Evolutionary conservation across 2,888 invertebrate species (phyloP), one percentile per base, ranked within the genome.

Genomic region (Onchidella celtica): DNA sequence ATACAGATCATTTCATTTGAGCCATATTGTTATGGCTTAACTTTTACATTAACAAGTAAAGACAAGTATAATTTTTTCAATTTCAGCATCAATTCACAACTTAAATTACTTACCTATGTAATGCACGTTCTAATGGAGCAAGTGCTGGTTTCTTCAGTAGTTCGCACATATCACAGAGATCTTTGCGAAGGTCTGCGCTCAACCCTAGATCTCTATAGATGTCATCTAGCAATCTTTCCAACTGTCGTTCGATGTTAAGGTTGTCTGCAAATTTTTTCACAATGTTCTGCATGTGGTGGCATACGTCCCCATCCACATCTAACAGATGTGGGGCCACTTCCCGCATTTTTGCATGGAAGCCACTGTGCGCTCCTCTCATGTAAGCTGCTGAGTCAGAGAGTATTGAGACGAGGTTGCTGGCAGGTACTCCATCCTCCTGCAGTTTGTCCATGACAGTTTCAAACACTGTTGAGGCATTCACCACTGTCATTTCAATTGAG

Each of bases 401-500:
- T 4, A 36, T 36, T 3, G 61, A 61, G 6, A 75, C 24, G 2
- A 75, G 21, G 29, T 75, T 74, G 14, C 57, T 59, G 3, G 57
- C 29, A 59, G 74, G 74, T 9, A 74, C 57, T 4, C 24, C 3
- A 59, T 59, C 74, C 32, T 74, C 32, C 11, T 9, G 21, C 17
- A 74, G 29, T 59, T 74, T 55, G 21, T 74, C 59, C 14, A 6
- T 24, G 3, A 74, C 74, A 57, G 74, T 59, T 14, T 57, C 74
- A 74, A 74, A 74, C 14, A 74, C 74, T 27, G 74, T 74, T 3
- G 55, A 4, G 32, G 74, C 74, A 61, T 74, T 74, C 21, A 74
- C 74, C 14, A 61, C 29, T 3, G 74, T 59, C 74, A 74, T 74
- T 24, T 57, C 34, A 14, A 74, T 34, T 29, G 32, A 32, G 3